A percentile compares a stretch with the other conserved stretches of the same genome.
phyloP scores from a whole-genome alignment of 2,113 vertebrate genomes.

The Condylura cristata region DNA sequence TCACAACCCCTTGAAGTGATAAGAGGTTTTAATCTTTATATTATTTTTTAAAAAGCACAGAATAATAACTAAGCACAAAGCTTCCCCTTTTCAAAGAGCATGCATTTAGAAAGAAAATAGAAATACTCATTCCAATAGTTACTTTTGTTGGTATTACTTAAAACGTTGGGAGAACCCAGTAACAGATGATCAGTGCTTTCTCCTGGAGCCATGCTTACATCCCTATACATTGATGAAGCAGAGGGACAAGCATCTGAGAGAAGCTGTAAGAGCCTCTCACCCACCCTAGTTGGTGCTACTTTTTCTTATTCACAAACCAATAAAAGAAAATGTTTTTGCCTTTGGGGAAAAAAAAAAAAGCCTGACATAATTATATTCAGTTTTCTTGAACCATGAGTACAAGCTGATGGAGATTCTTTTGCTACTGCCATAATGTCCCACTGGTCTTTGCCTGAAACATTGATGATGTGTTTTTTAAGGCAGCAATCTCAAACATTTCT shows the following conservation, averaged over 20 bases:
- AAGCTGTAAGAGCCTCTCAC: not conserved
- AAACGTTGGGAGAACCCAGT: not conserved
- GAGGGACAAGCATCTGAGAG: not conserved
- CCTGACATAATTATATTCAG: not conserved
- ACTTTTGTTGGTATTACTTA: not conserved
- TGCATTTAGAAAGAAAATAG: not conserved
- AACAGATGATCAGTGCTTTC: not conserved
- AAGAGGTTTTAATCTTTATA: not conserved
- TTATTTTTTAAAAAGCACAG: not conserved
- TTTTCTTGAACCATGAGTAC: not conserved
- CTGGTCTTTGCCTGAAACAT: not conserved
- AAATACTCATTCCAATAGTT: not conserved
- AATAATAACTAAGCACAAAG: not conserved
- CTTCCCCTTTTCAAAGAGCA: not conserved
- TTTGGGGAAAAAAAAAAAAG: not conserved
- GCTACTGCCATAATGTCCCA: not conserved
- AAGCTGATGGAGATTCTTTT: not conserved
- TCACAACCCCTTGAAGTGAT: not conserved
- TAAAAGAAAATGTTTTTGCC: not conserved
- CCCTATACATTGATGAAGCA: too few species aligned
- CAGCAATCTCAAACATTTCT: not conserved
- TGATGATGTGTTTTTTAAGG: not conserved
- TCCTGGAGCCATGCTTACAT: fast-evolving
- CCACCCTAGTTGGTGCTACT: not conserved
- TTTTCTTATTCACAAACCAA: not conserved